These are phyloP conservation scores for Heteractis magnifica DNA, from an alignment of 92 coral and sea anemone genomes.

Conservation along the genomic window DNA sequence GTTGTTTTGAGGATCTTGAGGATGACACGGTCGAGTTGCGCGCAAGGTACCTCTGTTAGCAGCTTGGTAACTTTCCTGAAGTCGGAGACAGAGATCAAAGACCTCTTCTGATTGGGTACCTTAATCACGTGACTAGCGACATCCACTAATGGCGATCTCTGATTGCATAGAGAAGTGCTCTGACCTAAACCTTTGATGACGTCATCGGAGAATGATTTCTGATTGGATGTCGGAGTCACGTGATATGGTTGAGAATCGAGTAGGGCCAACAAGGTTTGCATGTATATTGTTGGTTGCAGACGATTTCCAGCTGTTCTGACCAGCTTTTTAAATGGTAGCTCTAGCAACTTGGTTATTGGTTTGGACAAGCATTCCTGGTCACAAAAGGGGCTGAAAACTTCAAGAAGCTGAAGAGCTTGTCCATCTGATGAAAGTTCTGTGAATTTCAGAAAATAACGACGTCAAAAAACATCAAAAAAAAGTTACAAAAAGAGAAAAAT, in stretches of 20 bases:
- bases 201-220: background rate
- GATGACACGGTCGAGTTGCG: slow-evolving; percentile 57
- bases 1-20: slow-evolving; percentile 41
- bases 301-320: slow-evolving; percentile 16
- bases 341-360: slow-evolving; percentile 42
- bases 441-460: background rate
- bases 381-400: slow-evolving; percentile 47
- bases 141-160: background rate
- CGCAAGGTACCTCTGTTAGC: slow-evolving; percentile 28
- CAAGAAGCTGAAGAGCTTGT: slow-evolving; percentile 49
- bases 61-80: slow-evolving; percentile 41
- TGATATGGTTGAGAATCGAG: slow-evolving; percentile 20
- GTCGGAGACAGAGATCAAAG: slow-evolving; percentile 9
- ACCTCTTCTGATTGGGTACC: slow-evolving; percentile 4
- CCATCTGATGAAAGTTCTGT: slow-evolving; percentile 21
- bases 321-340: slow-evolving; percentile 53
- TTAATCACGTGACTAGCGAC: background rate
- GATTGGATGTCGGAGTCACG: slow-evolving; percentile 7
- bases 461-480: background rate
- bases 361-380: slow-evolving; percentile 30
- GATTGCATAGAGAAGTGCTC: background rate
- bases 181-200: background rate
- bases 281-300: slow-evolving; percentile 38
- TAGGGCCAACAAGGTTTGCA: slow-evolving; percentile 47
- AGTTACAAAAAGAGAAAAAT: background rate